Percentiles rank a stretch among this genome's conserved stretches.
These are phyloP conservation scores for Scalopus aquaticus DNA, from an alignment of 2,113 vertebrate genomes.

Conservation along the genomic window DNA sequence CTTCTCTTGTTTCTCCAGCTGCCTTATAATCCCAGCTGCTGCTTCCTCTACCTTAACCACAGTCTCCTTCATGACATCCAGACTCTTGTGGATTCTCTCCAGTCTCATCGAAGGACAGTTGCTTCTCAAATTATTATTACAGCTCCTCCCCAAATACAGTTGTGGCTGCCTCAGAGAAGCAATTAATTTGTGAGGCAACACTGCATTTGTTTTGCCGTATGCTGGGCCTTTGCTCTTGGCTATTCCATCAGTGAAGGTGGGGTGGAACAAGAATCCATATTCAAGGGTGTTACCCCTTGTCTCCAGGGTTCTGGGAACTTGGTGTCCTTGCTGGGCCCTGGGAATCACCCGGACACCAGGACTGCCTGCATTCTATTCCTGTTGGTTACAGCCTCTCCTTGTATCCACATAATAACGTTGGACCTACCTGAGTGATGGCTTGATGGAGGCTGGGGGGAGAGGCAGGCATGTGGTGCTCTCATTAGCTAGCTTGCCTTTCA, in stretches of 20 bases:
- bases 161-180: slow-evolving; percentile 96
- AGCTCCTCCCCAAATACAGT: slow-evolving; percentile 95
- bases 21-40: slow-evolving; percentile 89
- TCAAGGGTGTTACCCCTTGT: slow-evolving; percentile 96
- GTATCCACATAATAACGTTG: background rate
- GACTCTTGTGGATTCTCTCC: slow-evolving; percentile 93
- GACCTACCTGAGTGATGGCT: background rate
- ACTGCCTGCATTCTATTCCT: background rate
- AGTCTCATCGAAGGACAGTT: slow-evolving; percentile 94
- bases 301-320: slow-evolving; percentile 91
- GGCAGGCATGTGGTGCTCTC: background rate
- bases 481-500: background rate
- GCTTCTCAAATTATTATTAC: slow-evolving; percentile 94
- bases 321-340: too few relatives aligned
- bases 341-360: too few relatives aligned
- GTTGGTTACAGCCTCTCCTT: background rate
- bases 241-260: slow-evolving; percentile 96
- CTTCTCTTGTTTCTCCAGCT: slow-evolving; percentile 93
- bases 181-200: slow-evolving; percentile 97
- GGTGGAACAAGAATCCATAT: slow-evolving; percentile 98
- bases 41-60: slow-evolving; percentile 90
- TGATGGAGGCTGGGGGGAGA: background rate
- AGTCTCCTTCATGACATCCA: slow-evolving; percentile 96
- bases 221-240: slow-evolving; percentile 98
- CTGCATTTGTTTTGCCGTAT: slow-evolving; percentile 98